Percentiles rank a stretch among this genome's conserved stretches.
phyloP scores from a whole-genome alignment of 37 sponge, comb jelly and placozoan genomes.

The Crambe crambe region DNA sequence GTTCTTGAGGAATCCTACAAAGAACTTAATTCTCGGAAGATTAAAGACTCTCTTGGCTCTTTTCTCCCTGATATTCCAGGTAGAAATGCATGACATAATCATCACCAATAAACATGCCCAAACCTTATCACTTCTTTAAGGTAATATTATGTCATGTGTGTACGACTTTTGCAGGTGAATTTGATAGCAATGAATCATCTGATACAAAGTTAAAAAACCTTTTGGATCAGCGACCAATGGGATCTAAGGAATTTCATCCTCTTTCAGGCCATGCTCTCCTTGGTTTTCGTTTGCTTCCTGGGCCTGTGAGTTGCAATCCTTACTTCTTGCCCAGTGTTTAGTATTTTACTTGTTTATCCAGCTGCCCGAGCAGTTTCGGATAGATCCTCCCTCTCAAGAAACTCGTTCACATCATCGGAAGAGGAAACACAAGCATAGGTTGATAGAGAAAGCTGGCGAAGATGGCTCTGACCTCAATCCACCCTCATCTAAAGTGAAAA shows the following conservation, averaged over 20 bases:
- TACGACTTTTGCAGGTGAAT: slow-evolving; percentile 37
- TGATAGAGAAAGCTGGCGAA: slow-evolving; percentile 33
- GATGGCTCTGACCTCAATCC: slow-evolving; percentile 6
- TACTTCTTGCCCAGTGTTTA: neutral
- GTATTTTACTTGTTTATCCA: neutral
- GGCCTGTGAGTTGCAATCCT: slow-evolving; percentile 41
- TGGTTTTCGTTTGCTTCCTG: slow-evolving; percentile 81
- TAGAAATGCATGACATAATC: too few relatives aligned
- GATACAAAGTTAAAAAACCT: slow-evolving; percentile 64
- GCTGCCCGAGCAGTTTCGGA: slow-evolving; percentile 74
- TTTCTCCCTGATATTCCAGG: slow-evolving; percentile 87
- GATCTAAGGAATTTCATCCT: slow-evolving; percentile 62
- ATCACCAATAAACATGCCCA: neutral
- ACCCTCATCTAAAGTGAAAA: slow-evolving; percentile 30
- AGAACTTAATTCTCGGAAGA: slow-evolving; percentile 52
- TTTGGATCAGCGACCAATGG: slow-evolving; percentile 73
- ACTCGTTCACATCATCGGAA: slow-evolving; percentile 36
- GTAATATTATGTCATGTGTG: neutral
- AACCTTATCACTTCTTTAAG: neutral
- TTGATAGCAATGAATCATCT: slow-evolving; percentile 45
- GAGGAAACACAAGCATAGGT: slow-evolving; percentile 77
- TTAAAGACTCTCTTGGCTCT: slow-evolving; percentile 76
- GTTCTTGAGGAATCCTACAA: slow-evolving; percentile 53
- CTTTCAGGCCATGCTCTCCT: slow-evolving; percentile 63
- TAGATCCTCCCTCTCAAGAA: slow-evolving; percentile 35